Percentiles rank a stretch among this genome's conserved stretches.
Evolutionary conservation across 1,140 invertebrate species (phyloP).

Genomic region (Leucophenga varia): DNA sequence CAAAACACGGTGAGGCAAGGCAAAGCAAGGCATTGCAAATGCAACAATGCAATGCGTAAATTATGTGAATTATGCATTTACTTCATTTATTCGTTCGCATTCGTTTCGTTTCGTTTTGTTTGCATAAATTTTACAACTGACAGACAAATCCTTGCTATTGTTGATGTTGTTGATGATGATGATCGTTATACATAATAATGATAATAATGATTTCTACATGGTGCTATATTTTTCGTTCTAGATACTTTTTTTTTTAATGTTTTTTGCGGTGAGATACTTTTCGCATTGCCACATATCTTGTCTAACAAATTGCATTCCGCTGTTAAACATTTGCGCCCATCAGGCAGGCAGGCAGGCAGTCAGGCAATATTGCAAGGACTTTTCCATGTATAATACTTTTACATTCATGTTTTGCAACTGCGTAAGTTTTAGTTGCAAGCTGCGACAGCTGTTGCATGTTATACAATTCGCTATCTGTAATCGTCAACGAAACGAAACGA

Average conservation of each 20-base stretch:
- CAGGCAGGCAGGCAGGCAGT: no score
- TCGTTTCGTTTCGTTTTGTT: slow-evolving; percentile 13
- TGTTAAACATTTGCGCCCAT: slow-evolving; percentile 51
- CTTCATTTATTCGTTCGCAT: no score
- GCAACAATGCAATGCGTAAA: no score
- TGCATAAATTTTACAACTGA: slow-evolving; percentile 49
- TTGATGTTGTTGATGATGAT: neutral
- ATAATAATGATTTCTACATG: neutral
- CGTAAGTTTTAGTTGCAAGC: no score
- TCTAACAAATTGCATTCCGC: slow-evolving; percentile 53
- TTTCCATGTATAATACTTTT: slow-evolving; percentile 52
- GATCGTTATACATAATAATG: no score
- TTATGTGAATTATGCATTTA: slow-evolving; percentile 52
- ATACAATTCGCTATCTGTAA: no score
- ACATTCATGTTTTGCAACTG: no score
- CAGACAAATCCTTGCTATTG: slow-evolving; percentile 27
- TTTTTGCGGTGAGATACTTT: slow-evolving; percentile 12
- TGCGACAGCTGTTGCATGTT: no score
- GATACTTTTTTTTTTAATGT: no score
- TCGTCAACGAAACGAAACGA: no score
- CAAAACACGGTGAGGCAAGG: no score
- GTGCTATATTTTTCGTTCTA: slow-evolving; percentile 3
- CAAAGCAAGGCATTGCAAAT: slow-evolving; percentile 39
- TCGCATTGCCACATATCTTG: slow-evolving; percentile 48
- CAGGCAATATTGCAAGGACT: slow-evolving; percentile 51